phyloP scores from a whole-genome alignment of 2,113 vertebrate genomes.

The Plecturocebus donacophilus region DNA sequence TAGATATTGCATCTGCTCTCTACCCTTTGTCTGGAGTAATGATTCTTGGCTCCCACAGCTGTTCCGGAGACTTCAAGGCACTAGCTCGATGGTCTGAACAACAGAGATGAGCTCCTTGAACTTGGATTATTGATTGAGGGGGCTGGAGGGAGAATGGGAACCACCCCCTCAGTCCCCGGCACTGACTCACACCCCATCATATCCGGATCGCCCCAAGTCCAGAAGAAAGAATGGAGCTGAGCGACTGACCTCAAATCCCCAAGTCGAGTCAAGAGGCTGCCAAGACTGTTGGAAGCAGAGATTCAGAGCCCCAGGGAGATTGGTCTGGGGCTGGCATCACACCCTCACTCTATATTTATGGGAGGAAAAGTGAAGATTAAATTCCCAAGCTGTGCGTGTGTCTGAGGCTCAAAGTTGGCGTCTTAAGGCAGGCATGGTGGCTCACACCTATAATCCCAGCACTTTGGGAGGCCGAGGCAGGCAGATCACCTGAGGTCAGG shows the following conservation, averaged over 20 bases:
- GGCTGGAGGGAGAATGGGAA: not conserved
- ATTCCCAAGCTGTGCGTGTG: not conserved
- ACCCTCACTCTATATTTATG: not conserved
- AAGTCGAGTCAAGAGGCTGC: not conserved
- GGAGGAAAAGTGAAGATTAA: conserved; percentile 52
- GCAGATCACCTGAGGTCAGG: no score
- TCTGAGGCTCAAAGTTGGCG: not conserved
- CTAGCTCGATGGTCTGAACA: conserved; percentile 88
- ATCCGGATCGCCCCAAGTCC: not conserved
- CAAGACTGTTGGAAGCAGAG: not conserved
- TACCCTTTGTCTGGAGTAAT: conserved; percentile 74
- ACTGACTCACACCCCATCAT: not conserved
- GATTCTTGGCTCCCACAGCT: conserved; percentile 82
- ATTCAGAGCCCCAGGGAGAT: not conserved
- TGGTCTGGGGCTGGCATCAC: not conserved
- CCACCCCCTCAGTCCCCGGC: not conserved
- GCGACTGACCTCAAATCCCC: not conserved
- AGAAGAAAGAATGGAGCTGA: not conserved
- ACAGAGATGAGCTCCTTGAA: conserved; percentile 34
- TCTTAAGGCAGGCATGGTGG: not conserved
- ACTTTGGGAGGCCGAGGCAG: no score
- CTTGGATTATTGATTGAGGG: not conserved
- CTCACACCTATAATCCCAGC: no score
- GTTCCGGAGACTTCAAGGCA: conserved; percentile 85
- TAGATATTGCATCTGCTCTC: not conserved